Evolutionary conservation across 1,140 invertebrate species (phyloP).

Genomic region (Periplaneta americana): DNA sequence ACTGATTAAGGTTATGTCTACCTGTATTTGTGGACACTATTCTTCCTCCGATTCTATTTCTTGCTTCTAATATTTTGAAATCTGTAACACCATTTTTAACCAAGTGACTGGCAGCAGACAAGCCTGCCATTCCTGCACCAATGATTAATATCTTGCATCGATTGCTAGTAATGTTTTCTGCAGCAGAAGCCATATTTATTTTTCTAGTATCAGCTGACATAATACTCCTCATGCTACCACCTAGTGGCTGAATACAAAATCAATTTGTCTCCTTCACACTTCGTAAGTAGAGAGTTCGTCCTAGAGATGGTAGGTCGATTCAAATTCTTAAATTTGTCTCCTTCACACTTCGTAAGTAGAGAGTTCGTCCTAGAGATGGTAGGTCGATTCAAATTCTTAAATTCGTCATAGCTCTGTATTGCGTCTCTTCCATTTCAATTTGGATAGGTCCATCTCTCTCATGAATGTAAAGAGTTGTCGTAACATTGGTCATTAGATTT

Average conservation of each 20-base stretch:
- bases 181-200: conserved; percentile 2
- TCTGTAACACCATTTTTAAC: conserved; percentile 72
- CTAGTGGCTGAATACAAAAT: background rate
- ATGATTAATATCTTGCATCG: conserved; percentile 73
- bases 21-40: conserved; percentile 70
- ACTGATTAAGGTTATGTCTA: conserved; percentile 29
- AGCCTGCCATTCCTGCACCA: conserved; percentile 79
- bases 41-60: conserved; percentile 71
- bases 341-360: background rate
- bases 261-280: background rate
- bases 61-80: conserved; percentile 75
- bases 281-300: background rate
- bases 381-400: background rate
- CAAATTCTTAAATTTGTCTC: background rate
- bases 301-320: background rate
- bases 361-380: background rate
- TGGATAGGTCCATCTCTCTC: too few relatives aligned
- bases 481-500: too few relatives aligned
- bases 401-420: too few relatives aligned
- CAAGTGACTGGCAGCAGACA: conserved; percentile 79
- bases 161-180: background rate
- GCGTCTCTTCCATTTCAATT: too few relatives aligned
- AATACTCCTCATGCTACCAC: background rate
- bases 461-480: too few relatives aligned
- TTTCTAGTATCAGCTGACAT: background rate